Conservation (phyloP, 2,888 invertebrate species). For the Melolontha melolontha region DNA sequence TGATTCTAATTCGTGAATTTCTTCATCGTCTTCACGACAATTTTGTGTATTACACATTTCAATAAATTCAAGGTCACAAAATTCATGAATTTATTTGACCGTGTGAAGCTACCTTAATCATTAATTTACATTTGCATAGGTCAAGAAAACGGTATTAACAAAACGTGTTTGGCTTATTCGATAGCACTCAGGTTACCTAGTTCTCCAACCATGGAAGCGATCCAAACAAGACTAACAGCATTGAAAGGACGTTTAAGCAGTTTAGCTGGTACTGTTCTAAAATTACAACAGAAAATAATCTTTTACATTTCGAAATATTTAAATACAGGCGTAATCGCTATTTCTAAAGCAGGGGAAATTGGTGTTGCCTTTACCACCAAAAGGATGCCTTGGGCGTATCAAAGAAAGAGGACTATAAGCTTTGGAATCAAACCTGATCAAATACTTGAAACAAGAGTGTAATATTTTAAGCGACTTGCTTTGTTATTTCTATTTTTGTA, state of each 20-base stretch:
- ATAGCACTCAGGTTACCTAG: constrained; percentile 75
- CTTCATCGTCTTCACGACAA: too few relatives aligned
- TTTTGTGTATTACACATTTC: too few relatives aligned
- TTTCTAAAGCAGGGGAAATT: constrained; percentile 74
- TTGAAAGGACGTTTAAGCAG: constrained; percentile 79
- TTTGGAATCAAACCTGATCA: constrained; percentile 17
- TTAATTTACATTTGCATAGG: constrained; percentile 55
- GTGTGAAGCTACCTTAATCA: too few relatives aligned
- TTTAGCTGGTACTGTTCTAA: constrained; percentile 69
- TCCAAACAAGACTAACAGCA: constrained; percentile 69
- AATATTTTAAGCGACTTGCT: neutral
- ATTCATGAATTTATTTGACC: too few relatives aligned
- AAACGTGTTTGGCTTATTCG: constrained; percentile 79
- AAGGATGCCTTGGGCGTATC: constrained; percentile 78
- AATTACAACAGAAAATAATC: neutral
- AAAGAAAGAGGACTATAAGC: constrained; percentile 4
- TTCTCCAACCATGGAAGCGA: constrained; percentile 74
- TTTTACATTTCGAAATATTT: neutral
- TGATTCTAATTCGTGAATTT: too few relatives aligned
- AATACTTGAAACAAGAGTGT: neutral
- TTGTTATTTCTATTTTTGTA: too few relatives aligned
- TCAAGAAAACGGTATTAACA: constrained; percentile 85
- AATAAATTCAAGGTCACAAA: too few relatives aligned
- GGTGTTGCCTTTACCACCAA: constrained; percentile 78
- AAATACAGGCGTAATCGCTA: constrained; percentile 71